Evolutionary conservation across 2,797 vertebrate genomes (phyloP), one percentile per base, ranked within the genome.

Genomic region (Tenualosa thibaudeaui): DNA sequence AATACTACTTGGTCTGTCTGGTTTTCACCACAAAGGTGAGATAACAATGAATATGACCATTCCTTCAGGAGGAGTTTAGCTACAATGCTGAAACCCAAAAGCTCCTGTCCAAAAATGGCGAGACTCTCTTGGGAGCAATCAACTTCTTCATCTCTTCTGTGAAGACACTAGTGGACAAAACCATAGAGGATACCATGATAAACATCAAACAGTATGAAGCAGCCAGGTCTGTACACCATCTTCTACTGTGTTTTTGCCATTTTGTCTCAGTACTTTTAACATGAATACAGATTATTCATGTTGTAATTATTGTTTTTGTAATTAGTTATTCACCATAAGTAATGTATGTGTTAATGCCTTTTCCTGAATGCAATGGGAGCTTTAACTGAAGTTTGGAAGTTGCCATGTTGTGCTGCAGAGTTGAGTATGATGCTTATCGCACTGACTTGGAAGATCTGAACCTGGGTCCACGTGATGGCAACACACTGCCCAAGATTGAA

Each of bases 81-180:
- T 99, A 97, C 93, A 99, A 99, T 53, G 98, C 98, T 87, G 98
- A 99, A 68, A 99, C 98, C 3, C 98, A 99, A 95, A 99, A 97
- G 92, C 96, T 99, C 87, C 93, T 99, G 92, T 97, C 98, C 92
- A 99, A 98, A 96, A 99, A 99, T 68, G 98, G 98, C 90, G 98
- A 99, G 90, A 98, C 97, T 0, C 96, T 99, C 90, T 95, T 99
- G 1, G 96, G 97, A 4, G 98, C 98, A 85, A 99, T 99, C 93
- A 97, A 96, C 91, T 99, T 98, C 94, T 99, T 99, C 92, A 99
- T 99, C 90, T 90, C 96, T 87, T 99, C 96, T 87, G 97, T 99
- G 89, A 97, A 97, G 91, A 99, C 98, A 5, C 93, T 99, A 84
- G 97, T 99, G 91, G 98, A 99, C 92, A 99, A 99, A 95, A 99